A percentile compares a stretch with the other conserved stretches of the same genome.
Evolutionary conservation across 2,888 invertebrate species (phyloP).

Genomic region (Trisateles emortualis): DNA sequence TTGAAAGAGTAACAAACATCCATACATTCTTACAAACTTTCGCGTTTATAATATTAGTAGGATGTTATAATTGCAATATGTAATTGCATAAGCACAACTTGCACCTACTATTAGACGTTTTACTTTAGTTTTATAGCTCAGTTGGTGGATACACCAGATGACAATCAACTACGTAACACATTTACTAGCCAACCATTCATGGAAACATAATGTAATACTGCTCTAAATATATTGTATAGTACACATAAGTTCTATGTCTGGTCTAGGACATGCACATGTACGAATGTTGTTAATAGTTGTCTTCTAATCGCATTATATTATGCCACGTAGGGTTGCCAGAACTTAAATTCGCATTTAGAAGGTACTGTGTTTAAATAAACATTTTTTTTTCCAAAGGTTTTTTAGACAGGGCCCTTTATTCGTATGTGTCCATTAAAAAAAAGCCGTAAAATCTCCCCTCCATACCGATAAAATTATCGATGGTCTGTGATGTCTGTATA

Average conservation of each 20-base stretch:
- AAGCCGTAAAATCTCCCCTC: no score
- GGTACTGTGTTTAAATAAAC: no score
- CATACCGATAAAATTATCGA: no score
- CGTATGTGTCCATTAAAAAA: no score
- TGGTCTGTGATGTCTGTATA: no score
- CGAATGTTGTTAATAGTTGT: constrained; percentile 32
- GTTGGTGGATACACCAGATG: neutral
- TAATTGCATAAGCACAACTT: constrained; percentile 3
- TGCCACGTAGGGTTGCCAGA: constrained; percentile 9
- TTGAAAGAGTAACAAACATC: no score
- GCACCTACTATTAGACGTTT: neutral
- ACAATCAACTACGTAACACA: neutral
- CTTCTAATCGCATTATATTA: constrained; percentile 8
- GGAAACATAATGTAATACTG: constrained; percentile 28
- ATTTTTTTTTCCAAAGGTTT: no score
- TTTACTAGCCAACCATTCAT: constrained; percentile 7
- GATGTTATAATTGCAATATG: neutral
- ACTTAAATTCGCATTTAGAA: neutral
- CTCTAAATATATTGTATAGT: constrained; percentile 17
- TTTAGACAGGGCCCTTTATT: no score
- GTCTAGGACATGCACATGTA: constrained; percentile 22
- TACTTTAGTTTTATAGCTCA: neutral
- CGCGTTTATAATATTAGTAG: no score
- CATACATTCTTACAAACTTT: no score
- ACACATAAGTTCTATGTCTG: constrained; percentile 30